phyloP scores from a whole-genome alignment of 2,113 vertebrate genomes.

The Leucoraja erinaceus region DNA sequence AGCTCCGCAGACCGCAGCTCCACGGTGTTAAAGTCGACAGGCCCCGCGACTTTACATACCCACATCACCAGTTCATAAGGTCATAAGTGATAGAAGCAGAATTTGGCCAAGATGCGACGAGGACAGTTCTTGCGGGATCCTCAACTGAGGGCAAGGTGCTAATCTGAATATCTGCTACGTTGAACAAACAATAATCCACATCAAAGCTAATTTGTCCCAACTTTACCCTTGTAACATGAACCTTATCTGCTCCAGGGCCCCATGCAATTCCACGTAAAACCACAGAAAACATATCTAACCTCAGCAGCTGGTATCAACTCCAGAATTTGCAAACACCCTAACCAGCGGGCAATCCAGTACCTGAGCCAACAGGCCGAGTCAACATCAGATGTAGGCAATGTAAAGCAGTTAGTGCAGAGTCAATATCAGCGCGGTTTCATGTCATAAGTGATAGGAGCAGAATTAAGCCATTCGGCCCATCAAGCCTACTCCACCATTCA shows the following conservation, averaged over 20 bases:
- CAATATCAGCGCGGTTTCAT: too few species aligned
- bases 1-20: too few species aligned
- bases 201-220: neutral
- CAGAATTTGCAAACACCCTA: neutral
- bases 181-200: neutral
- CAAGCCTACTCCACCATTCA: too few species aligned
- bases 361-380: neutral
- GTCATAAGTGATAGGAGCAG: too few species aligned
- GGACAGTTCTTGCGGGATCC: neutral
- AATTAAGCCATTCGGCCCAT: too few species aligned
- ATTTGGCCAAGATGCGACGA: too few species aligned
- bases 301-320: constrained; percentile 8
- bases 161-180: neutral
- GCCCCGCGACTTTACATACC: too few species aligned
- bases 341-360: neutral
- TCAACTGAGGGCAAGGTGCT: neutral
- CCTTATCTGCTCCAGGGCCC: neutral
- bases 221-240: neutral
- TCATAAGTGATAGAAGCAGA: too few species aligned
- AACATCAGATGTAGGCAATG: too few species aligned
- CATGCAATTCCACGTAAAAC: constrained; percentile 9
- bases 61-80: too few species aligned
- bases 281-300: constrained; percentile 14
- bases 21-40: too few species aligned
- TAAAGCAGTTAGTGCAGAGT: too few species aligned